phyloP scores from a whole-genome alignment of 2,113 vertebrate species.

The Osmerus eperlanus region DNA sequence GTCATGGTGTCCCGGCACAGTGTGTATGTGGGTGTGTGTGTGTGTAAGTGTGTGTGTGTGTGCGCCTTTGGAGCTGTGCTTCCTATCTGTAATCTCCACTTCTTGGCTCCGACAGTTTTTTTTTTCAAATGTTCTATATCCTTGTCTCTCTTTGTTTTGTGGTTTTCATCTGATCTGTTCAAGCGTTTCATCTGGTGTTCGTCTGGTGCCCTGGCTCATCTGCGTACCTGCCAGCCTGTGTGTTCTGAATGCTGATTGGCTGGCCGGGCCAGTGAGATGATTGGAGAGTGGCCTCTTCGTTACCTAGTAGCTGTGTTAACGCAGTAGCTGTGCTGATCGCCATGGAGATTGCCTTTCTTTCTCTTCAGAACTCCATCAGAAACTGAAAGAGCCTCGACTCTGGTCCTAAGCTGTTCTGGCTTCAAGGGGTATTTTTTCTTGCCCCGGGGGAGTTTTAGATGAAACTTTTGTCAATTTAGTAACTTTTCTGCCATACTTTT shows the following conservation, averaged over 20 bases:
- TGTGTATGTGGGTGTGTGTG: neutral
- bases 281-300: neutral
- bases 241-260: slow-evolving; percentile 9
- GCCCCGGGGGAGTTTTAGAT: neutral
- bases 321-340: slow-evolving; percentile 28
- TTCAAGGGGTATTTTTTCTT: neutral
- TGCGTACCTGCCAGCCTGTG: neutral
- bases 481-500: slow-evolving; percentile 5
- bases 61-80: neutral
- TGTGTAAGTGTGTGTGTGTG: neutral
- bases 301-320: slow-evolving; percentile 19
- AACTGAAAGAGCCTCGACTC: too few relatives aligned
- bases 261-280: neutral
- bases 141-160: slow-evolving; percentile 2
- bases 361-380: slow-evolving; percentile 9
- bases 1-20: neutral
- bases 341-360: slow-evolving; percentile 16
- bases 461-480: slow-evolving; percentile 14
- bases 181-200: slow-evolving; percentile 8
- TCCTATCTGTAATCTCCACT: neutral
- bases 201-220: neutral
- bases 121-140: neutral
- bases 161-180: slow-evolving; percentile 2
- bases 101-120: slow-evolving; percentile 3
- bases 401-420: neutral